Conservation (phyloP, 1,140 invertebrate genomes). For the Tetragonula clypearis region DNA sequence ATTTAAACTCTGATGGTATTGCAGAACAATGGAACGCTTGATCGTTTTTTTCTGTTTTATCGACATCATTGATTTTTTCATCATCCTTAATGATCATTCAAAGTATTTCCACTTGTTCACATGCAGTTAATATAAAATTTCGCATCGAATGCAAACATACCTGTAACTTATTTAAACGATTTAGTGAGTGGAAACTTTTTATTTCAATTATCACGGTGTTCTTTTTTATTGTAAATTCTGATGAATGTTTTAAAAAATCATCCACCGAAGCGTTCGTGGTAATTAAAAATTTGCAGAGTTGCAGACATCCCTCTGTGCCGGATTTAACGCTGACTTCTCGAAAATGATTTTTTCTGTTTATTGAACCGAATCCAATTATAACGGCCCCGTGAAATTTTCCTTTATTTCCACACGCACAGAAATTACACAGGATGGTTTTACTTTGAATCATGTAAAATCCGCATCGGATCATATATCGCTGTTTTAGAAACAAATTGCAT, state of each 20-base stretch:
- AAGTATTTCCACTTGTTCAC: too few species aligned
- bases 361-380: slow-evolving; percentile 36
- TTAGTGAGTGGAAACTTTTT: not conserved
- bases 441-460: not conserved
- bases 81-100: too few species aligned
- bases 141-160: too few species aligned
- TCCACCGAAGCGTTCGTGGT: not conserved
- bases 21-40: too few species aligned
- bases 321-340: slow-evolving; percentile 27
- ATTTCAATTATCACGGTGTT: not conserved
- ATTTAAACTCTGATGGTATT: too few species aligned
- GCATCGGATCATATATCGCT: too few species aligned
- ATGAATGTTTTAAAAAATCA: not conserved
- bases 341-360: slow-evolving; percentile 22
- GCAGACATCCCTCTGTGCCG: not conserved
- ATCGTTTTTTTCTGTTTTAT: too few species aligned
- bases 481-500: not conserved
- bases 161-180: not conserved
- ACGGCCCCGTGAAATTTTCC: not conserved
- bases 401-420: not conserved
- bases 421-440: not conserved
- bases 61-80: too few species aligned
- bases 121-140: not conserved
- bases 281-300: slow-evolving; percentile 11
- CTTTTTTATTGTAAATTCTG: not conserved